Evolutionary conservation across 2,797 vertebrate species (phyloP), one percentile per base, ranked within the genome.

Genomic region (Pangasius djambal): DNA sequence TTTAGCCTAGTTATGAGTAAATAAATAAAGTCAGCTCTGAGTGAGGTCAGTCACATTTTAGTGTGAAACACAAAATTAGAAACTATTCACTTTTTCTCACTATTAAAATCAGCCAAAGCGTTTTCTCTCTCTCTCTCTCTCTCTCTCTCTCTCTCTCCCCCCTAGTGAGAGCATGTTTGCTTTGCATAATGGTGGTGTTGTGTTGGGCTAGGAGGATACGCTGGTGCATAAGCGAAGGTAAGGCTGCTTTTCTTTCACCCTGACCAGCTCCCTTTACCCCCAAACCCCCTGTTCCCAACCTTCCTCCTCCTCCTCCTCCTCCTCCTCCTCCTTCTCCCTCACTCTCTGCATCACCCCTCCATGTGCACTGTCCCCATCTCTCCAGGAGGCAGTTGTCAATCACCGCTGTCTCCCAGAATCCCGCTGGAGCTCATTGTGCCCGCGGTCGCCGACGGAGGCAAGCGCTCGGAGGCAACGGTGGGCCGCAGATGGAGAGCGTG

Each of bases 341-440:
- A 89, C 91, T 88, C 89, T 90, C 89, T 90, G 89, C 92, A 87
- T 92, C 92, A 89, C 92, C 89, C 92, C 93, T 88, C 88, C 90
- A 91, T 88, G 83, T 88, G 95, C 93, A 95, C 95, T 96, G 92
- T 91, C 95, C 96, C 95, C 91, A 92, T 97, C 98, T 97, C 97
- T 98, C 97, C 97, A 89, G 94, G 95, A 98, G 98, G 98, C 98
- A 99, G 97, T 98, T 99, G 98, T 99, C 98, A 99, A 97, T 99
- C 98, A 99, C 94, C 90, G 52, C 97, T 94, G 94, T 97, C 94
- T 95, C 96, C 94, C 91, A 94, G 93, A 95, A 95, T 98, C 98
- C 98, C 98, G 90, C 94, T 96, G 98, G 98, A 98, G 97, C 96
- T 98, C 97, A 97, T 97, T 97, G 97, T 97, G 97, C 98, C 97